Evolutionary conservation across 2,113 vertebrate genomes (phyloP).

Genomic region (Hemiprocne comata): DNA sequence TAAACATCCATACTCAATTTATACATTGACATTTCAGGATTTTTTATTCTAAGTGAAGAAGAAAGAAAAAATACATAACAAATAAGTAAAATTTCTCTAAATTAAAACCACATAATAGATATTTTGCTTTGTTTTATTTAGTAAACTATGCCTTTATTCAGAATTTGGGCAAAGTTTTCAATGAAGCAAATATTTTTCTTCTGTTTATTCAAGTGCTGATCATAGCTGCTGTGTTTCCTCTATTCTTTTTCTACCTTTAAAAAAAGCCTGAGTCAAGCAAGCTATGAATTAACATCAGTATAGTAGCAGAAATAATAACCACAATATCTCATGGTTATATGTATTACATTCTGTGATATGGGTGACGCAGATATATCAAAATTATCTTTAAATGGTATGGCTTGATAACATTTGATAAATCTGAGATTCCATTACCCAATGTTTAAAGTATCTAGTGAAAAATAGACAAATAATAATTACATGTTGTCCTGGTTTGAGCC

Average conservation of each 20-base stretch:
- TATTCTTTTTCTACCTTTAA: neutral
- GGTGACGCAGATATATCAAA: neutral
- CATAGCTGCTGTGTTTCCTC: neutral
- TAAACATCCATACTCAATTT: neutral
- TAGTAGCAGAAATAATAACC: neutral
- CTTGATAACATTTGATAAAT: neutral
- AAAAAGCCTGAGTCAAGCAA: neutral
- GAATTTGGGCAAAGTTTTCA: neutral
- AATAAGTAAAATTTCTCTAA: neutral
- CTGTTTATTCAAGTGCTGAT: neutral
- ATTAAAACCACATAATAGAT: neutral
- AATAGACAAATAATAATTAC: neutral
- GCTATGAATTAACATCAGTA: neutral
- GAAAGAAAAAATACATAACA: neutral
- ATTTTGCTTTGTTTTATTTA: neutral
- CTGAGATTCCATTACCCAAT: neutral
- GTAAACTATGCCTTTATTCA: neutral
- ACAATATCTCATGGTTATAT: neutral
- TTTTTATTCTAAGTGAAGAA: neutral
- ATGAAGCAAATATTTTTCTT: neutral
- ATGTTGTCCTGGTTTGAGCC: too few relatives aligned
- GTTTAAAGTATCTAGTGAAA: neutral
- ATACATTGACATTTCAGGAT: neutral
- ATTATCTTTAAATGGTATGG: neutral
- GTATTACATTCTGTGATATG: neutral